Base-by-base conservation (phyloP, 2,797 vertebrate genomes). In the Natrix natrix region DNA sequence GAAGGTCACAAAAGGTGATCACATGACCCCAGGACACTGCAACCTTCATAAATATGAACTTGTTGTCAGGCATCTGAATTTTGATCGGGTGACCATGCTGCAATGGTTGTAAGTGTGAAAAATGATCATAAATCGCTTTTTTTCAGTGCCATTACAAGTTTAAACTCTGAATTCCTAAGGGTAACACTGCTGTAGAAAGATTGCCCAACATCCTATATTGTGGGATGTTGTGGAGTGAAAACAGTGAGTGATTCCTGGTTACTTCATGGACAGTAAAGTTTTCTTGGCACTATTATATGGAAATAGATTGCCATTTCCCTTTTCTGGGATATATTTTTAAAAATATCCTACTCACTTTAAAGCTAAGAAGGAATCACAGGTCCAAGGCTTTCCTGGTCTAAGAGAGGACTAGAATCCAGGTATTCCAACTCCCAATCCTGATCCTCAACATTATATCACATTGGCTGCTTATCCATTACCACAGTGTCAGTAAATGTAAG, bases 111-210 rank as follows among this genome's bases (percentile, higher is more conserved):
- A 32, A 69, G 5, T 5, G 14, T 69, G 14, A 74, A 37, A 69
- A 37, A 37, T 28, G 86, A 11, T 20, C 57, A 10, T 8, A 59
- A 5, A 90, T 93, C 78, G 0, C 86, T 37, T 0, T 37, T 0
- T 93, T 16, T 94, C 94, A 0, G n/a, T 74, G n/a, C 14, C n/a
- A 3, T 74, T 74, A 26, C 69, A 26, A 24, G 56, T 90, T 92
- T 96, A 87, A 96, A 95, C 89, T 90, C 93, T 91, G 96, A 97
- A 32, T 96, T 97, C 89, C 90, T 96, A 91, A 94, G 92, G 87
- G 96, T 97, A 93, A 1, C 94, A 94, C 94, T 96, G 92, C 0
- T 22, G 48, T 66, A 63, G 60, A 12, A 92, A 66, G 56, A 16
- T 43, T 7, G 59, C 12, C 48, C 61, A 26, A 22, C n/a, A 37